A percentile compares a stretch with the other conserved stretches of the same genome.
phyloP scores from a whole-genome alignment of 2,888 invertebrate species.

The Drosophila mimetica region DNA sequence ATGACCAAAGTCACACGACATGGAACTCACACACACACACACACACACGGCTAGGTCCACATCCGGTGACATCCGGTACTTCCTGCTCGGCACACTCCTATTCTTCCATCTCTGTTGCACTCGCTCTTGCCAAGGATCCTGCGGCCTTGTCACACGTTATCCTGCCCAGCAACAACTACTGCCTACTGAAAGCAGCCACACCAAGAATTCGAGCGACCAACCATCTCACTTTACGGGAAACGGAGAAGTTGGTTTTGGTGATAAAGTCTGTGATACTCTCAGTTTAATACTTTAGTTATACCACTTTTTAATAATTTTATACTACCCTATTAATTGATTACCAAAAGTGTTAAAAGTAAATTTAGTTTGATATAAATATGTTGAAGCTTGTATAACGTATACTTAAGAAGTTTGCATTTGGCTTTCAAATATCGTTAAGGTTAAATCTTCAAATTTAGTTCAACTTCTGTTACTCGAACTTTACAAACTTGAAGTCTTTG shows the following conservation, averaged over 20 bases:
- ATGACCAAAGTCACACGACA: slow-evolving; percentile 77
- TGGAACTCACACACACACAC: slow-evolving; percentile 28
- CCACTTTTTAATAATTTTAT: no score
- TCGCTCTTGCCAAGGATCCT: slow-evolving; percentile 43
- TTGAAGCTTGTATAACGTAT: no score
- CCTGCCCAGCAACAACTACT: slow-evolving; percentile 63
- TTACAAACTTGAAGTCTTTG: no score
- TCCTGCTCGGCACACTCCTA: slow-evolving; percentile 55
- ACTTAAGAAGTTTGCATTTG: no score
- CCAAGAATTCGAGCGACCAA: slow-evolving; percentile 33
- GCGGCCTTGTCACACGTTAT: slow-evolving; percentile 74
- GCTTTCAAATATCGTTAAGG: no score
- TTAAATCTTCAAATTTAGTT: no score
- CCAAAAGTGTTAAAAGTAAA: no score
- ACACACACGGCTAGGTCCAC: slow-evolving; percentile 55
- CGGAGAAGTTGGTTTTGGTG: slow-evolving; percentile 4
- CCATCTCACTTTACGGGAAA: slow-evolving; percentile 57
- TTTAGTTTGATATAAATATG: no score
- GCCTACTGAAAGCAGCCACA: slow-evolving; percentile 46
- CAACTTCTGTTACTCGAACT: no score
- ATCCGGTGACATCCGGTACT: slow-evolving; percentile 78
- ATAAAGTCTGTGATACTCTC: no score
- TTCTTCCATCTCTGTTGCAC: slow-evolving; percentile 12
- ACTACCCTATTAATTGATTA: no score
- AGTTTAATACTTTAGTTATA: no score